These are phyloP conservation scores for Pachydiplax longipennis DNA, from an alignment of 2,888 invertebrate species.

Conservation along the genomic window DNA sequence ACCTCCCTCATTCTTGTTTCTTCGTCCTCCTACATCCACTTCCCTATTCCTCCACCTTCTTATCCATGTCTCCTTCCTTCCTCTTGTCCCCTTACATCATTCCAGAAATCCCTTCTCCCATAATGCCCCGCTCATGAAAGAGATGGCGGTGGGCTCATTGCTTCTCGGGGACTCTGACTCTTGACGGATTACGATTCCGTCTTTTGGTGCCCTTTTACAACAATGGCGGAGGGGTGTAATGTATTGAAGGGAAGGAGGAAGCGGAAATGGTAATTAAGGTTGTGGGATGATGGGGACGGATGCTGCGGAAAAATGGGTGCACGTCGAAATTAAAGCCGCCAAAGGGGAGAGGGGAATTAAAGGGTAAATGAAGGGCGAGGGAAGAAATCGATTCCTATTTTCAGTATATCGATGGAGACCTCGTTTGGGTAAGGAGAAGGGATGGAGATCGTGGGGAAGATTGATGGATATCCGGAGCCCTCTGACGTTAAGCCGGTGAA, in stretches of 20 bases:
- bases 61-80: not conserved
- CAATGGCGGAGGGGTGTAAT: not conserved
- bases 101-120: not conserved
- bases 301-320: constrained; percentile 3
- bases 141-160: not conserved
- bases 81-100: not conserved
- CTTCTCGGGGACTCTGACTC: not conserved
- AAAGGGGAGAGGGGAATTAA: not conserved
- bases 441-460: not conserved
- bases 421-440: not conserved
- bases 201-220: not conserved
- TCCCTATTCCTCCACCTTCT: no score
- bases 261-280: constrained; percentile 28
- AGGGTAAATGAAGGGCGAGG: not conserved
- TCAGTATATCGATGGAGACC: not conserved
- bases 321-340: constrained; percentile 1
- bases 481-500: constrained; percentile 1
- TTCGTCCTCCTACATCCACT: no score
- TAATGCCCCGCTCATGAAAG: not conserved
- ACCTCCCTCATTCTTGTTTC: not conserved
- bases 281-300: not conserved
- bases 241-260: not conserved
- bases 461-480: not conserved
- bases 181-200: constrained; percentile 15
- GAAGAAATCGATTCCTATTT: not conserved